Base-by-base conservation (phyloP, 2,797 vertebrate species). In the Oceanodroma leucorhoa region DNA sequence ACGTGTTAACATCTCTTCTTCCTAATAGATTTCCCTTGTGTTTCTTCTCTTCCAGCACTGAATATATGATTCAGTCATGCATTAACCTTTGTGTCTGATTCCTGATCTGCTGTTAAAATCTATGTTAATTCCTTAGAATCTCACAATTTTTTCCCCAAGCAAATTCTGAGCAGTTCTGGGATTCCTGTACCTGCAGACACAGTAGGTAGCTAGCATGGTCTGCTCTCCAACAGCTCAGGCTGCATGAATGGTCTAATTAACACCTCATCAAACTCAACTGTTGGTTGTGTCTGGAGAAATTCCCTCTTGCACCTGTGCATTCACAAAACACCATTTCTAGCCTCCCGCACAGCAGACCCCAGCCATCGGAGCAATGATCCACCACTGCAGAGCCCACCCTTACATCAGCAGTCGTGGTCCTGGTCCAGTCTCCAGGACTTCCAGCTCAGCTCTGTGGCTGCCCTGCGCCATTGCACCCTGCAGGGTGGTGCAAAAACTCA, bases 211-310 rank as follows among this genome's bases (percentile, higher is more conserved):
- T 91, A 79, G 90, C 24, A 0, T 43, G 85, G 50, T 78, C 80
- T 93, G 87, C 75, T 92, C 89, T 92, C 88, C 77, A 83, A 96
- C 64, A 95, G 93, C 90, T 96, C 93, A 81, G 84, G 84, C 92
- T 96, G 71, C 90, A 94, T 87, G 95, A 96, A 96, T 94, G 87
- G 93, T 82, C 94, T 94, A 97, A 97, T 97, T 97, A 97, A 97
- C 97, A 97, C 97, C 96, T 97, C 96, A 97, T 97, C 97, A 97
- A 97, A 94, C 82, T 73, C 90, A 91, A 29, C 88, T 64, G 58
- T 77, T 75, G 84, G 88, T 89, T 80, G 93, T 77, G 87, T 81
- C 95, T 96, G 95, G 83, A 96, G 77, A 95, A 96, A 95, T 93
- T 95, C 85, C 71, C 96, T 71, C 87, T 90, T 95, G 94, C 97